Conservation (phyloP, 2,888 invertebrate species). For the Melanostoma mellinum region DNA sequence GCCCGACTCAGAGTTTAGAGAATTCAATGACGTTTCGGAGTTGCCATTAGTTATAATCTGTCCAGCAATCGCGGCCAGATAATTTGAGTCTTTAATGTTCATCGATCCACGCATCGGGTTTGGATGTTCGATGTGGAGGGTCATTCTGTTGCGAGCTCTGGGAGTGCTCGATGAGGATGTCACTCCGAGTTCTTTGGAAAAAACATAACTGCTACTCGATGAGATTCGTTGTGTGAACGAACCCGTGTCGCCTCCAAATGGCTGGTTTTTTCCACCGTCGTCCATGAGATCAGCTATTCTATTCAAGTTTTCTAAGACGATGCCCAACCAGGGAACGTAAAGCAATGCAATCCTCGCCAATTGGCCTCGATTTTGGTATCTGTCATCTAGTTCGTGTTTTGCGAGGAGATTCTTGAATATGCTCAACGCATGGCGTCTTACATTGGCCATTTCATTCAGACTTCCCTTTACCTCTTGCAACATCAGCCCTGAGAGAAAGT, state of each 20-base stretch:
- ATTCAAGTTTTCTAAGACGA: constrained; percentile 93
- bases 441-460: constrained; percentile 91
- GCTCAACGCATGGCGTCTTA: constrained; percentile 90
- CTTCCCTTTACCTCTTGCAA: constrained; percentile 94
- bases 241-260: constrained; percentile 81
- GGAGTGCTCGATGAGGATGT: constrained; percentile 81
- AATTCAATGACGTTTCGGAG: constrained; percentile 90
- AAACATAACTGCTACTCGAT: constrained; percentile 84
- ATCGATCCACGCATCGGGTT: constrained; percentile 87
- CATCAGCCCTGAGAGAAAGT: constrained; percentile 94
- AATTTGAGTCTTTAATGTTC: constrained; percentile 89
- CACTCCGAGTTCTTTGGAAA: constrained; percentile 82
- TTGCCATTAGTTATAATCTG: constrained; percentile 87
- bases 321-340: constrained; percentile 95
- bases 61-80: constrained; percentile 88
- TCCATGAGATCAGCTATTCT: constrained; percentile 85
- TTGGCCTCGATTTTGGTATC: constrained; percentile 91
- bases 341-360: constrained; percentile 92
- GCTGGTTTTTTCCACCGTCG: constrained; percentile 75
- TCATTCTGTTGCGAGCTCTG: constrained; percentile 87
- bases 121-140: constrained; percentile 88
- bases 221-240: constrained; percentile 83
- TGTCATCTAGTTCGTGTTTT: constrained; percentile 96
- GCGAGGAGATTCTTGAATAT: constrained; percentile 93
- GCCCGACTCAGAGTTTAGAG: constrained; percentile 85